phyloP scores from a whole-genome alignment of 53 echinoderm and acorn worm genomes.

The Antedon mediterranea region DNA sequence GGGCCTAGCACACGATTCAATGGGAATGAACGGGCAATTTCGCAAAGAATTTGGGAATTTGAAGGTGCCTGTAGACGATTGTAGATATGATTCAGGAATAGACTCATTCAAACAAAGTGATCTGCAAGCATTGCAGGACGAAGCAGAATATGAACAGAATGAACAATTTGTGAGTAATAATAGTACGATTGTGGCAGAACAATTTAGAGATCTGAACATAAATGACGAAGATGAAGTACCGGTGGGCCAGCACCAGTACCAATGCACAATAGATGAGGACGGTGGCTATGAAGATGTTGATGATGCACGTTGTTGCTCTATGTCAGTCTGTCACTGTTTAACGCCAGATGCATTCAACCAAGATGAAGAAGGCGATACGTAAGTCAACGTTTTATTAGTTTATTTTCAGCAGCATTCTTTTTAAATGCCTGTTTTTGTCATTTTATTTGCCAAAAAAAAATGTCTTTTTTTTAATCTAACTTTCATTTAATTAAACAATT shows the following conservation, averaged over 20 bases:
- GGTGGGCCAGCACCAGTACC: too few relatives aligned
- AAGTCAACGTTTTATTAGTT: slow-evolving; percentile 13
- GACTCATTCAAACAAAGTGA: neutral
- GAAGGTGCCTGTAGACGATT: neutral
- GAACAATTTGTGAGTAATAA: neutral
- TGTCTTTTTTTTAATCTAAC: too few relatives aligned
- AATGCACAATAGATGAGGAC: too few relatives aligned
- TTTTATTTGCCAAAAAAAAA: too few relatives aligned
- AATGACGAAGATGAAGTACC: neutral
- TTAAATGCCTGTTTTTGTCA: too few relatives aligned
- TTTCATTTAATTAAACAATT: too few relatives aligned
- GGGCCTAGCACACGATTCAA: too few relatives aligned
- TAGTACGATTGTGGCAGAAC: neutral
- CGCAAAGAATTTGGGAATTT: neutral
- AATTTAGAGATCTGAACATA: neutral
- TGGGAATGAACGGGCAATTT: neutral
- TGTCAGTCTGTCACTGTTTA: neutral
- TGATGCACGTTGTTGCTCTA: neutral
- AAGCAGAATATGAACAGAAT: neutral
- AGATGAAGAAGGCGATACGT: slow-evolving; percentile 74
- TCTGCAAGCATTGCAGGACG: neutral
- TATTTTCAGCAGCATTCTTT: too few relatives aligned
- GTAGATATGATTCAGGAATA: neutral
- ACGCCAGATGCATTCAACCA: slow-evolving; percentile 54
- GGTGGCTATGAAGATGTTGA: neutral